These are phyloP conservation scores for Dryoscopus gambensis DNA, from an alignment of 2,113 vertebrate genomes.

Conservation along the genomic window DNA sequence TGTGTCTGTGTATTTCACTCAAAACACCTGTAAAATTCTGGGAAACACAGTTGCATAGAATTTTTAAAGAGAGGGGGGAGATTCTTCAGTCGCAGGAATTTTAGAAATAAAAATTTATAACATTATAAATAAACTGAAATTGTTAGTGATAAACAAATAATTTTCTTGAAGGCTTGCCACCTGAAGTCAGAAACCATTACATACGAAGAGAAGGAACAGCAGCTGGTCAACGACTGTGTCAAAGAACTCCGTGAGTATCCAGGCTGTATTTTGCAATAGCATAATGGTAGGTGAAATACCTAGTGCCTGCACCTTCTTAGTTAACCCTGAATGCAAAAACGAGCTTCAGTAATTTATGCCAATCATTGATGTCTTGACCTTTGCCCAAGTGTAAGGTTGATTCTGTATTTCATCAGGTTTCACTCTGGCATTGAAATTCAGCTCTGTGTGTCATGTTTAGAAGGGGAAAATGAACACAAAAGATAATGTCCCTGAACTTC, in stretches of 20 bases:
- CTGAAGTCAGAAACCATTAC: constrained; percentile 92
- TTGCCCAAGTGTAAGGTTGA: not conserved
- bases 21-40: not conserved
- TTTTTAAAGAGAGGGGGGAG: not conserved
- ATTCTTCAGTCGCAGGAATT: not conserved
- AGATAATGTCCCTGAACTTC: not conserved
- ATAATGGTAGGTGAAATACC: not conserved
- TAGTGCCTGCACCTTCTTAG: not conserved
- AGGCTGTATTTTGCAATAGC: not conserved
- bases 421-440: not conserved
- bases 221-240: constrained; percentile 93
- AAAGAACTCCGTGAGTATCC: constrained; percentile 92
- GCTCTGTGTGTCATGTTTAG: not conserved
- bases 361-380: not conserved
- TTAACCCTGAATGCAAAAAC: not conserved
- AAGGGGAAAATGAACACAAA: not conserved
- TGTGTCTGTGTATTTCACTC: not conserved
- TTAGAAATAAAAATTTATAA: not conserved
- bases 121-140: not conserved
- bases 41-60: not conserved
- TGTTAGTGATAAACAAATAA: not conserved
- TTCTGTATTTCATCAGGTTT: not conserved
- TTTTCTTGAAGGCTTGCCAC: constrained; percentile 82
- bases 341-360: not conserved
- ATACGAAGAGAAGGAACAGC: constrained; percentile 95